Base-by-base conservation (phyloP, 30 jellyfish, hydroid and myxozoan species). In the Cassiopea xamachana region DNA sequence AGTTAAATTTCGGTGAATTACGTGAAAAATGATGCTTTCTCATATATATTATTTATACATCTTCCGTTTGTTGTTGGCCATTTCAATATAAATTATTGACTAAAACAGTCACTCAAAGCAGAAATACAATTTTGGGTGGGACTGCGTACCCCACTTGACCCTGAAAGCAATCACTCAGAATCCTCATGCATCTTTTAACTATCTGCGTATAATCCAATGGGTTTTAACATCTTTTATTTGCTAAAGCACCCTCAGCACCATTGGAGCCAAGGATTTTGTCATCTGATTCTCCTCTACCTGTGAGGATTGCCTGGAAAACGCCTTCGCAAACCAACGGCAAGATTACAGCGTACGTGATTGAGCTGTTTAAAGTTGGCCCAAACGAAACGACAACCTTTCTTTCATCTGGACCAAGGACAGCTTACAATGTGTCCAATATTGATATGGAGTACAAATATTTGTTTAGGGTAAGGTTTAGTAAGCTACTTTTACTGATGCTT, bases 241-340 rank as follows among this genome's bases (percentile, higher is more conserved):
- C 15, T 48, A 77, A 85, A 84, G 92, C 92, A 13, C 92, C 92
- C n/a, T 60, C 92, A 13, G 92, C 84, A 58, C 92, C 92, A 68
- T 47, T 43, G 80, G 76, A 70, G 12, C 92, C 92, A 70, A 69
- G 77, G 44, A 77, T 84, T 69, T 50, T 55, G 15, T 70, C 85
- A 14, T 17, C 92, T 14, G 84, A 13, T 27, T 71, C 43, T 17
- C 77, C 43, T 14, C 55, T 84, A 44, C 92, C 92, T 13, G 60
- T 92, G 58, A 45, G 55, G 15, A 47, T 92, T 12, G 73, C 90
- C 0, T 92, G 98, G 98, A 64, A 87, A 18, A 75, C 87, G 12
- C 98, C 98, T n/a, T 64, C 58, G 43, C 93, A 73, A 43, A 81
- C 96, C 16, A 92, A 92, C 81, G 98, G 98, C n/a, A 92, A 75